phyloP scores from a whole-genome alignment of 2,113 vertebrate genomes.

The Micronycteris hirsuta region DNA sequence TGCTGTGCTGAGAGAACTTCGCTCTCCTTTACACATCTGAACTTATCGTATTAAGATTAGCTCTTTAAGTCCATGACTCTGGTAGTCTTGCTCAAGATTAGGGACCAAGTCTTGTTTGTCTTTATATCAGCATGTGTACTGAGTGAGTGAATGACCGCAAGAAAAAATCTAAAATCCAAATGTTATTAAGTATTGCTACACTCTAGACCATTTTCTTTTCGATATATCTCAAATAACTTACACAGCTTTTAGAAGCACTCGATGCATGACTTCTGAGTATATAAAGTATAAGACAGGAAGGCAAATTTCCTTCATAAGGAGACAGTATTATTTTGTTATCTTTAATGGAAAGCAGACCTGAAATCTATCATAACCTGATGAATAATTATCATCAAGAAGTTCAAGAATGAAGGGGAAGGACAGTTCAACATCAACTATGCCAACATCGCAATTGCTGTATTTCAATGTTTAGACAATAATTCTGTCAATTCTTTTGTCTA shows the following conservation, averaged over 20 bases:
- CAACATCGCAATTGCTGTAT: background rate
- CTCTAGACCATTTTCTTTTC: background rate
- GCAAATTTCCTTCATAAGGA: background rate
- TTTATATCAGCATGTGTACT: background rate
- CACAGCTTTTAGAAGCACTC: background rate
- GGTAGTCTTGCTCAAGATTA: background rate
- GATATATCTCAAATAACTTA: background rate
- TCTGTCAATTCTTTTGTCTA: background rate
- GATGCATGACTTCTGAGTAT: background rate
- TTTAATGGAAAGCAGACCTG: slow-evolving; percentile 43
- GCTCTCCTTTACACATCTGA: background rate
- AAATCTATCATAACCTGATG: slow-evolving; percentile 36
- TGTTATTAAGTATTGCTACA: background rate
- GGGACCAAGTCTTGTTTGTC: background rate
- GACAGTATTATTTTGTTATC: slow-evolving; percentile 34
- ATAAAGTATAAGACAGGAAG: slow-evolving; percentile 6
- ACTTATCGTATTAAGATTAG: background rate
- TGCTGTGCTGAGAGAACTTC: background rate
- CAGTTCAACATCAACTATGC: background rate
- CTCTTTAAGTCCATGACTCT: background rate
- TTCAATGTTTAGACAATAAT: background rate
- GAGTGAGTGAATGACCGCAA: background rate
- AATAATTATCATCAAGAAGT: slow-evolving; percentile 52
- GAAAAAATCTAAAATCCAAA: background rate
- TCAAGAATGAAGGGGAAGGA: background rate